Evolutionary conservation across 2,888 invertebrate species (phyloP).

Genomic region (Prosopocoilus inquinatus): DNA sequence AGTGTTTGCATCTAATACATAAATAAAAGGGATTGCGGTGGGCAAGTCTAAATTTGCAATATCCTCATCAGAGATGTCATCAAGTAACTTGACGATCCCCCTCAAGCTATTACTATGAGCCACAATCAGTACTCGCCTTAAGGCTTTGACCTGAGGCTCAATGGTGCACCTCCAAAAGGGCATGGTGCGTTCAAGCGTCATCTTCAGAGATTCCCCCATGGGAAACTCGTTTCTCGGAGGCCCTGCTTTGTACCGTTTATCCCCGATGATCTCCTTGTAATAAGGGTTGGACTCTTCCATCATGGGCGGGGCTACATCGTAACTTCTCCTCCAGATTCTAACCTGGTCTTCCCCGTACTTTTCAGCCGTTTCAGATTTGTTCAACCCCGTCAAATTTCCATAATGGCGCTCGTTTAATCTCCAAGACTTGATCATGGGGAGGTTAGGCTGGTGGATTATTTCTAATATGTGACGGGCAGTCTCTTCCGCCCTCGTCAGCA

Average conservation of each 20-base stretch:
- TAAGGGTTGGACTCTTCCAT: constrained; percentile 76
- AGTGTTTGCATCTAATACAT: constrained; percentile 56
- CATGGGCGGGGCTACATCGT: constrained; percentile 76
- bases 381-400: constrained; percentile 80
- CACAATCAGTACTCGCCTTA: constrained; percentile 75
- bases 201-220: constrained; percentile 76
- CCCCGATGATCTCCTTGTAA: constrained; percentile 72
- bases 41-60: constrained; percentile 62
- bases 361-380: constrained; percentile 81
- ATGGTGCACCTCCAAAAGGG: constrained; percentile 86
- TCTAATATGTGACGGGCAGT: constrained; percentile 68
- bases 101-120: constrained; percentile 85
- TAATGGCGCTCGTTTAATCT: constrained; percentile 85
- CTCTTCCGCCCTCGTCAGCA: constrained; percentile 72
- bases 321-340: constrained; percentile 82
- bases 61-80: constrained; percentile 55
- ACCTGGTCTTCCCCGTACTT: constrained; percentile 84
- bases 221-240: constrained; percentile 73
- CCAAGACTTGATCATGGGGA: constrained; percentile 75
- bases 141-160: constrained; percentile 74
- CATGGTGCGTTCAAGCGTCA: constrained; percentile 76
- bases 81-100: constrained; percentile 83
- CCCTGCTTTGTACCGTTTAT: constrained; percentile 70
- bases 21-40: constrained; percentile 65
- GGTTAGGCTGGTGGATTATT: constrained; percentile 62